A percentile compares a stretch with the other conserved stretches of the same genome.
phyloP scores from a whole-genome alignment of 2,113 vertebrate species.

The Mastomys natalensis region DNA sequence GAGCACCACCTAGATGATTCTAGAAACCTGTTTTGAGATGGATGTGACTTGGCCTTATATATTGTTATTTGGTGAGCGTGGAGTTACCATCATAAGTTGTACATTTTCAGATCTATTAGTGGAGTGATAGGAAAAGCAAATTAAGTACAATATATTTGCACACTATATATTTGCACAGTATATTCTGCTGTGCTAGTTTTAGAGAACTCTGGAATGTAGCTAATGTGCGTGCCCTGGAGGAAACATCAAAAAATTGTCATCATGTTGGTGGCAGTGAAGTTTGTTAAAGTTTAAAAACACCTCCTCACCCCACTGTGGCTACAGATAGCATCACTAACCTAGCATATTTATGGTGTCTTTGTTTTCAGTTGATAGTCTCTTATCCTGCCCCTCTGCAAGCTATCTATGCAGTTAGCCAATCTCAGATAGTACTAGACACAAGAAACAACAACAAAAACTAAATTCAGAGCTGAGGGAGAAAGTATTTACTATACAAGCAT shows the following conservation, averaged over 20 bases:
- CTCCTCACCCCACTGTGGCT: neutral
- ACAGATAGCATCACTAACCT: neutral
- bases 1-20: neutral
- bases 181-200: neutral
- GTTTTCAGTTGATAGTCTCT: neutral
- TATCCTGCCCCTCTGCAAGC: no score
- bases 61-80: neutral
- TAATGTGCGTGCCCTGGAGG: neutral
- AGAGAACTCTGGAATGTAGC: neutral
- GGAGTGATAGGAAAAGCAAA: neutral
- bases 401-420: neutral
- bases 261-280: neutral
- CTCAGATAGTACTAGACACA: neutral
- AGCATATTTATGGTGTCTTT: fast-evolving
- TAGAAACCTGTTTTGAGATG: neutral
- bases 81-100: neutral
- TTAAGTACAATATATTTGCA: neutral
- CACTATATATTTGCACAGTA: neutral
- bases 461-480: neutral
- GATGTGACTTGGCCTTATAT: neutral
- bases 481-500: neutral
- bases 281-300: neutral
- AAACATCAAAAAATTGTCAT: neutral
- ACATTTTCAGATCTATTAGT: neutral
- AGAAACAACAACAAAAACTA: neutral